Evolutionary conservation across 2,113 vertebrate species (phyloP).

Genomic region (Seriola dumerili): DNA sequence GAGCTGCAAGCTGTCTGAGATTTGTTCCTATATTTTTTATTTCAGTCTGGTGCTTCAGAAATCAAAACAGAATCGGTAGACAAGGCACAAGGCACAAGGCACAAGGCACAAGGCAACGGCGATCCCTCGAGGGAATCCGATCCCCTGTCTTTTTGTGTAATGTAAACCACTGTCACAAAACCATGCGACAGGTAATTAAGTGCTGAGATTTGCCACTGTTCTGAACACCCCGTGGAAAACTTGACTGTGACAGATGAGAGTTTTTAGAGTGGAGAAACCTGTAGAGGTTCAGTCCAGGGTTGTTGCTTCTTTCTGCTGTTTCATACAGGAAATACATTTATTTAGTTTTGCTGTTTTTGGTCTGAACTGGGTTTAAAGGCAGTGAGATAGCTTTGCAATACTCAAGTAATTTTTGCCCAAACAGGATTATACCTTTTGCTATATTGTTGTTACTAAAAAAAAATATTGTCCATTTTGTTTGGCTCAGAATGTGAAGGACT

Average conservation of each 20-base stretch:
- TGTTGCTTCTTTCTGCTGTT: neutral
- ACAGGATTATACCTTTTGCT: neutral
- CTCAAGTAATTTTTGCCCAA: neutral
- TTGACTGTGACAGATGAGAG: neutral
- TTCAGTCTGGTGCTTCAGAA: slow-evolving; percentile 22
- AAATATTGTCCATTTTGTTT: neutral
- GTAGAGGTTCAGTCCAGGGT: neutral
- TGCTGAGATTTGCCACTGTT: slow-evolving; percentile 13
- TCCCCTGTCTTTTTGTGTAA: slow-evolving; percentile 4
- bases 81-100: too few relatives aligned
- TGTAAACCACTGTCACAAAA: slow-evolving; percentile 14
- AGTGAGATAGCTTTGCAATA: slow-evolving; percentile 2
- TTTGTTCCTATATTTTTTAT: slow-evolving; percentile 30
- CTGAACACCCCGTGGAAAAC: slow-evolving; percentile 4
- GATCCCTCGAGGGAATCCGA: slow-evolving; percentile 31
- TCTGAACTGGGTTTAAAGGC: neutral
- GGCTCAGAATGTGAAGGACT: neutral
- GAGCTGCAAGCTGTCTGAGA: slow-evolving; percentile 40
- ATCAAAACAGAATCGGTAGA: slow-evolving; percentile 20
- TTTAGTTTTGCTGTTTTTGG: neutral
- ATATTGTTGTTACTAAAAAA: neutral
- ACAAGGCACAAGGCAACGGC: neutral
- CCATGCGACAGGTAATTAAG: slow-evolving; percentile 42
- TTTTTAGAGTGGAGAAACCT: neutral
- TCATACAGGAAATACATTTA: neutral